These are phyloP conservation scores for Oncorhynchus kisutch DNA, from an alignment of 2,113 vertebrate species.

Conservation along the genomic window DNA sequence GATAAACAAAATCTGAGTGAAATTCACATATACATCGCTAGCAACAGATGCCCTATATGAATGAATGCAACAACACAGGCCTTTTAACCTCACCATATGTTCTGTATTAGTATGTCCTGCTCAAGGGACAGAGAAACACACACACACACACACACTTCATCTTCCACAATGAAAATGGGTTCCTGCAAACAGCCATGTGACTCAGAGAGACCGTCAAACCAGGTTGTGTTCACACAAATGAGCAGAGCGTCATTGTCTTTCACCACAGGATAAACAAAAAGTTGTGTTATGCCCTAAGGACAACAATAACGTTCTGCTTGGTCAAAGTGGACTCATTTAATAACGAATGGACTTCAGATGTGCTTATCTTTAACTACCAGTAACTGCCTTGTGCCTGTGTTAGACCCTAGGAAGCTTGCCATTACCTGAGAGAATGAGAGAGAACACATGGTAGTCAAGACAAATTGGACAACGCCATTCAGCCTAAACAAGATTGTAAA, in stretches of 20 bases:
- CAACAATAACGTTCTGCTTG: constrained; percentile 16
- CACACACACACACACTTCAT: not conserved
- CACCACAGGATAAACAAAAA: constrained; percentile 16
- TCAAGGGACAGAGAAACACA: not conserved
- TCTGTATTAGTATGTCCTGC: not conserved
- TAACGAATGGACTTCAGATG: constrained; percentile 30
- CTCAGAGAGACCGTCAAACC: not conserved
- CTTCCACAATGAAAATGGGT: not conserved
- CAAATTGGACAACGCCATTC: constrained; percentile 4
- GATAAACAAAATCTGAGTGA: too few species aligned
- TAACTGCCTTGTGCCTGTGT: constrained; percentile 16
- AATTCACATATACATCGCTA: too few species aligned
- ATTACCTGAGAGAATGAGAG: constrained; percentile 22
- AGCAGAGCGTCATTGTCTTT: constrained; percentile 14
- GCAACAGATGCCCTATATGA: not conserved
- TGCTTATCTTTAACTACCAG: not conserved
- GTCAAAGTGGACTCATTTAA: constrained; percentile 15
- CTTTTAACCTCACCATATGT: not conserved
- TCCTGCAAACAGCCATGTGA: not conserved
- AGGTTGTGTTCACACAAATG: not conserved
- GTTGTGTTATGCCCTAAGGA: constrained; percentile 3
- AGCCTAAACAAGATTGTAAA: constrained; percentile 41
- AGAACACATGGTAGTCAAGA: constrained; percentile 12
- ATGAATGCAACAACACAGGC: not conserved
- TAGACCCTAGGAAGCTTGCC: not conserved